These are phyloP conservation scores for Montipora efflorescens DNA, from an alignment of 64 coral and sea anemone species.

Conservation along the genomic window DNA sequence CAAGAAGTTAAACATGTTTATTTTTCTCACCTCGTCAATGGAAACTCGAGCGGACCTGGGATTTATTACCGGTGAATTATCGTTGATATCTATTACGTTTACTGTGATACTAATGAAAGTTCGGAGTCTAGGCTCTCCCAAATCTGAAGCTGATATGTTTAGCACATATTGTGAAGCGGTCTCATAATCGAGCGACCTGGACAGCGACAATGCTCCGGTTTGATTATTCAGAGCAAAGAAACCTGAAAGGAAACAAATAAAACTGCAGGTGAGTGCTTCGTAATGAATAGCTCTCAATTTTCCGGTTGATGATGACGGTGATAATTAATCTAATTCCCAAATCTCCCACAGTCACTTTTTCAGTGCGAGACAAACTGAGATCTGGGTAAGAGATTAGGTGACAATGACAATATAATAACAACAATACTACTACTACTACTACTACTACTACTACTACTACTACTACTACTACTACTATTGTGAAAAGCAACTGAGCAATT, in stretches of 20 bases:
- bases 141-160: conserved; percentile 76
- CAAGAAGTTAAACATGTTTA: background rate
- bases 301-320: too few relatives aligned
- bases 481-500: too few relatives aligned
- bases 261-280: background rate
- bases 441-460: too few relatives aligned
- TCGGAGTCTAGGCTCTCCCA: conserved; percentile 56
- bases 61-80: conserved; percentile 74
- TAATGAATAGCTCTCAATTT: too few relatives aligned
- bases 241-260: background rate
- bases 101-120: conserved; percentile 54
- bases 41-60: background rate
- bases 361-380: too few relatives aligned
- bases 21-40: conserved; percentile 58
- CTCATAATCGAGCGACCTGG: conserved; percentile 66
- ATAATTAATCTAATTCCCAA: too few relatives aligned
- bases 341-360: too few relatives aligned
- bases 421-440: too few relatives aligned
- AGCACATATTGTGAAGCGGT: conserved; percentile 52
- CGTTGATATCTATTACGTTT: conserved; percentile 79
- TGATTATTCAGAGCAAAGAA: conserved; percentile 77
- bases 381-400: too few relatives aligned
- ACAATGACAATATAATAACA: too few relatives aligned
- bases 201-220: conserved; percentile 57
- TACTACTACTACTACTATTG: too few relatives aligned